These are phyloP conservation scores for Calonectris borealis DNA, from an alignment of 2,113 vertebrate genomes.

Conservation along the genomic window DNA sequence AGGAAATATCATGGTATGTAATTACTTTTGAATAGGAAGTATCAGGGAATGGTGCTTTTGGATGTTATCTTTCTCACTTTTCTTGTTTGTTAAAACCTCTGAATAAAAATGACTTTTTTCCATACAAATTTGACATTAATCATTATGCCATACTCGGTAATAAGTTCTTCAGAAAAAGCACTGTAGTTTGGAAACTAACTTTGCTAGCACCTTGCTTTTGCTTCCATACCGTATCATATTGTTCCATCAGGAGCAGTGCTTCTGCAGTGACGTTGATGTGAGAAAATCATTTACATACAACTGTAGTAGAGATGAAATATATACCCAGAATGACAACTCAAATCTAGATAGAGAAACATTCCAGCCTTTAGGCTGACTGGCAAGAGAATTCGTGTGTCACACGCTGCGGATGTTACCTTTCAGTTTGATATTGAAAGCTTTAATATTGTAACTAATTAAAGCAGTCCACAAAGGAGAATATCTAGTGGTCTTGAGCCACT, in stretches of 20 bases:
- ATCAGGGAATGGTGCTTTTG: background rate
- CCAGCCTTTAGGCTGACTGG: background rate
- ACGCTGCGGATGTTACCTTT: background rate
- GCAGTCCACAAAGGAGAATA: background rate
- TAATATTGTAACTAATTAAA: background rate
- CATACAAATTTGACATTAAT: background rate
- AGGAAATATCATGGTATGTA: constrained; percentile 91
- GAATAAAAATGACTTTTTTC: background rate
- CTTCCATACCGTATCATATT: background rate
- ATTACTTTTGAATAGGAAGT: background rate
- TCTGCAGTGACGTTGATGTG: background rate
- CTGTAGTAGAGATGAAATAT: background rate
- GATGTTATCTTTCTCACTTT: background rate
- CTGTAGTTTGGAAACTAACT: background rate
- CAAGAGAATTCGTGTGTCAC: background rate
- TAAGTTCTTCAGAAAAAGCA: background rate
- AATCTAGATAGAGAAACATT: background rate
- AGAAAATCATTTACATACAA: background rate
- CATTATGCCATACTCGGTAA: background rate
- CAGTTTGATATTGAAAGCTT: background rate
- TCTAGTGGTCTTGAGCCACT: background rate
- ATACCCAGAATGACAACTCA: background rate
- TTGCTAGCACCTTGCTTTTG: background rate
- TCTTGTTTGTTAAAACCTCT: background rate
- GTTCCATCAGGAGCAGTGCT: background rate